phyloP scores from a whole-genome alignment of 2,888 invertebrate genomes.

The Invenusta paracnida region DNA sequence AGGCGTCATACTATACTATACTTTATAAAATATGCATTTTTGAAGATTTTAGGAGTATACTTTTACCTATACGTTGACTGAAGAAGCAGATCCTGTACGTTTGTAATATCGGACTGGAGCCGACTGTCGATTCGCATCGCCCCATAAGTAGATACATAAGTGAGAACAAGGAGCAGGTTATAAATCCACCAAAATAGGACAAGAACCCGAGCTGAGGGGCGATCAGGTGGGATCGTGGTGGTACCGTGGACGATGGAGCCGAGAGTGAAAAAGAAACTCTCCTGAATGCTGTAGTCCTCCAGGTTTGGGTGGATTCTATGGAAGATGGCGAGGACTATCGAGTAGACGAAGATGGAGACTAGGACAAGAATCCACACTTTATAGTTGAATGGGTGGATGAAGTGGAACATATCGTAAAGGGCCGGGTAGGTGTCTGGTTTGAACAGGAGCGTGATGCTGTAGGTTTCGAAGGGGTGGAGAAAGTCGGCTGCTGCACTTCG shows the following conservation, averaged over 20 bases:
- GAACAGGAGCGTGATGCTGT: neutral
- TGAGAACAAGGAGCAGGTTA: neutral
- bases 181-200: conserved; percentile 30
- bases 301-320: neutral
- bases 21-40: too few species aligned
- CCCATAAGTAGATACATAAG: neutral
- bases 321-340: neutral
- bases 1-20: too few species aligned
- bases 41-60: too few species aligned
- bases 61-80: neutral
- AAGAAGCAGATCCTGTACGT: neutral
- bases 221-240: neutral
- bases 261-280: neutral
- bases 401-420: neutral
- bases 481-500: neutral
- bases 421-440: neutral
- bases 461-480: neutral
- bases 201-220: conserved; percentile 7
- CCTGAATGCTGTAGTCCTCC: neutral
- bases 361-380: neutral
- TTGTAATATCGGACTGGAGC: neutral
- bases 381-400: neutral
- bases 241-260: conserved; percentile 12
- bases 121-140: neutral
- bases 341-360: neutral